Evolutionary conservation across 2,113 vertebrate genomes (phyloP).

Genomic region (Vidua macroura): DNA sequence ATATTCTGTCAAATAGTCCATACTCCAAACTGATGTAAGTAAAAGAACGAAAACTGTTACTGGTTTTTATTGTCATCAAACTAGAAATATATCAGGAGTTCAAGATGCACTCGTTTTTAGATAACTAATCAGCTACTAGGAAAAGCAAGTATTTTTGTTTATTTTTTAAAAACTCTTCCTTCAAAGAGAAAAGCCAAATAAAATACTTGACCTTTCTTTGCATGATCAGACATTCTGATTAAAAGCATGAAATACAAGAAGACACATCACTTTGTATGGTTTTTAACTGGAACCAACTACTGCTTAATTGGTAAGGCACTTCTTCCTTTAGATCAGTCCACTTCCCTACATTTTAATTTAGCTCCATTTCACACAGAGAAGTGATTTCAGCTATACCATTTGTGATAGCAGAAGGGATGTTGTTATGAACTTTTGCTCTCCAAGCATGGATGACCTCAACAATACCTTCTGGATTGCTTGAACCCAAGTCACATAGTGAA

Average conservation of each 20-base stretch:
- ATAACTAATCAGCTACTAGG: neutral
- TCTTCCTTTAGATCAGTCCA: neutral
- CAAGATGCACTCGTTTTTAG: neutral
- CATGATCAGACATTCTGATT: neutral
- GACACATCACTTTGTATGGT: neutral
- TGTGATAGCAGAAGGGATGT: conserved; percentile 78
- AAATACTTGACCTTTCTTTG: neutral
- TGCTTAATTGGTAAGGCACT: conserved; percentile 43
- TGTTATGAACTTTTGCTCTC: conserved; percentile 68
- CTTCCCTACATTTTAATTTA: neutral
- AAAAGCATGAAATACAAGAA: neutral
- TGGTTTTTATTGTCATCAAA: neutral
- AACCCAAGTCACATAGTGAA: conserved; percentile 86
- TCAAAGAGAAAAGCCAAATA: conserved; percentile 43
- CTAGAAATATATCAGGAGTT: neutral
- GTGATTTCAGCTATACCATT: conserved; percentile 81
- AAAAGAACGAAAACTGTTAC: neutral
- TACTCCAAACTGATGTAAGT: neutral
- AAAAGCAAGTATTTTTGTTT: neutral
- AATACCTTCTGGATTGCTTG: conserved; percentile 83
- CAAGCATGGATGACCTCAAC: conserved; percentile 80
- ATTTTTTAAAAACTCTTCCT: neutral
- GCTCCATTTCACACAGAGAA: conserved; percentile 66
- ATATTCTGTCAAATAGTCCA: neutral
- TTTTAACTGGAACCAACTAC: neutral